Conservation (phyloP, 2,888 invertebrate species). For the Adelphocoris suturalis region DNA sequence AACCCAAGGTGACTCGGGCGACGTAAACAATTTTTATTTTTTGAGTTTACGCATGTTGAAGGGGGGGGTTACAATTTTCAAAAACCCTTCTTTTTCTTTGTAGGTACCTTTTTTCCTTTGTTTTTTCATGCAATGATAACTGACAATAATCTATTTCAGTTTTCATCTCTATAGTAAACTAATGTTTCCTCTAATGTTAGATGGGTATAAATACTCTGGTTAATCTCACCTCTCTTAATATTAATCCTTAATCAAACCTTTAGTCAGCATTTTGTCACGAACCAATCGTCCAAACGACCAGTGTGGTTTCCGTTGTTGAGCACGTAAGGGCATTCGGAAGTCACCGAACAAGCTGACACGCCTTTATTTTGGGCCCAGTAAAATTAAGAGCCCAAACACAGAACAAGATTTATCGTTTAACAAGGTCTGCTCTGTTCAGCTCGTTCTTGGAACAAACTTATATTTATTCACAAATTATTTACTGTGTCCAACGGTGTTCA, state of each 20-base stretch:
- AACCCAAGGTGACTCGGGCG: too few species aligned
- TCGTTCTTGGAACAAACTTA: background rate
- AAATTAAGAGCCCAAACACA: background rate
- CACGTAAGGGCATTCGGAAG: slow-evolving; percentile 33
- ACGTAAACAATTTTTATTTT: too few species aligned
- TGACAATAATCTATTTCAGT: too few species aligned
- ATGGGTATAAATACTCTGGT: background rate
- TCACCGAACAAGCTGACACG: slow-evolving; percentile 28
- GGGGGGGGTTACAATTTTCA: too few species aligned
- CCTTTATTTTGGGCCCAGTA: background rate
- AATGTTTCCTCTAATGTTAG: too few species aligned
- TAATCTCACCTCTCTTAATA: background rate
- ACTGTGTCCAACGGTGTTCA: background rate
- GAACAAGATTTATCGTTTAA: background rate
- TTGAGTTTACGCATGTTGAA: too few species aligned
- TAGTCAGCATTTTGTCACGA: slow-evolving; percentile 2
- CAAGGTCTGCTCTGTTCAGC: background rate
- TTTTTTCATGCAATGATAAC: too few species aligned
- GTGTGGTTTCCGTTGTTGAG: background rate
- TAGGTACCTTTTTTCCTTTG: too few species aligned
- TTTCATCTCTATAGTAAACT: too few species aligned
- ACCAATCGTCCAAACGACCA: background rate
- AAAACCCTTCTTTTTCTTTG: too few species aligned
- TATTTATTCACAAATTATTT: background rate
- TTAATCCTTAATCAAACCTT: background rate